Evolutionary conservation across 2,113 vertebrate species (phyloP).

Genomic region (Hassar affinis): DNA sequence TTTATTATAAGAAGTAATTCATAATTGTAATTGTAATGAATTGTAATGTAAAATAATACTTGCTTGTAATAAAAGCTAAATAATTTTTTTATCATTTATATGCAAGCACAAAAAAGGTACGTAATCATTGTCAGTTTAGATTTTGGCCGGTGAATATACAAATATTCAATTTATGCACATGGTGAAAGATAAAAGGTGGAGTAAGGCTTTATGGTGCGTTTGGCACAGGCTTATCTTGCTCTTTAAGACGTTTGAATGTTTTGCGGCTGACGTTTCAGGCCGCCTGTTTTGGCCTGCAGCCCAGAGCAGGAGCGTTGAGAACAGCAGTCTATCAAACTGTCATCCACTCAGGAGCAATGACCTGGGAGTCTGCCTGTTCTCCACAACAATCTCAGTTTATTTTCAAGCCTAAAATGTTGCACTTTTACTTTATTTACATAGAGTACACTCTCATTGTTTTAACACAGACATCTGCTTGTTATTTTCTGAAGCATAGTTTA

Average conservation of each 20-base stretch:
- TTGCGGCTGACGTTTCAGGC: conserved; percentile 29
- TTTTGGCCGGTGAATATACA: background rate
- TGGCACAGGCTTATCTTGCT: conserved; percentile 22
- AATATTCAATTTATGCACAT: background rate
- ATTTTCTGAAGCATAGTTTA: conserved; percentile 13
- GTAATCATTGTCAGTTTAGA: background rate
- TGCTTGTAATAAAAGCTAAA: background rate
- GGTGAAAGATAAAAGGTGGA: conserved; percentile 33
- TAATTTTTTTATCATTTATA: background rate
- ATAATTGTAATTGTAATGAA: no score
- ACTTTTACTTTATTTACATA: conserved; percentile 16
- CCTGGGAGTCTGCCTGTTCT: conserved; percentile 40
- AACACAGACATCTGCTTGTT: conserved; percentile 32
- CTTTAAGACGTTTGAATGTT: conserved; percentile 25
- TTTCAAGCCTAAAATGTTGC: conserved; percentile 7
- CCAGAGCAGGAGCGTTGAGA: conserved; percentile 17
- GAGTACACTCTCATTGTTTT: background rate
- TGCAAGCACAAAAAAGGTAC: background rate
- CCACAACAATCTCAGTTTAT: conserved; percentile 11
- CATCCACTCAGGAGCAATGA: conserved; percentile 50
- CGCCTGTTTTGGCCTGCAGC: conserved; percentile 37
- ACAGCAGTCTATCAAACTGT: conserved; percentile 47
- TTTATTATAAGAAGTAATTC: background rate
- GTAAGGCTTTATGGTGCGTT: conserved; percentile 6
- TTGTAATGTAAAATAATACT: no score